Percentiles rank a stretch among this genome's conserved stretches.
Conservation (phyloP, 2,888 invertebrate species). For the Zaprionus bogoriensis region DNA sequence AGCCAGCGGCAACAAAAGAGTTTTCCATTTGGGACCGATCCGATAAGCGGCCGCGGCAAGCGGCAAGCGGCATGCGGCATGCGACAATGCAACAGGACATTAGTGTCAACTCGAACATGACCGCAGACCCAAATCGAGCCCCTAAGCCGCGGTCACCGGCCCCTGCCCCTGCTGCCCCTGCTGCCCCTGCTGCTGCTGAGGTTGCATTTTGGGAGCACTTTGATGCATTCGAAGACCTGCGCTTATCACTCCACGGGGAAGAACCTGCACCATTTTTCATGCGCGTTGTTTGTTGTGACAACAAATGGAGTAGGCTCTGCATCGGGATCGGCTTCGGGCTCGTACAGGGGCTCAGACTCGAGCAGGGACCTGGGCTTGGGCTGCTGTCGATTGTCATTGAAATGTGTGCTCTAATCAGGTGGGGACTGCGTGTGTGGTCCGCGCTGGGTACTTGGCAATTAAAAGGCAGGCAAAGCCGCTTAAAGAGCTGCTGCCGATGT, state of each 20-base stretch:
- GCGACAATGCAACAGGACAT: slow-evolving; percentile 72
- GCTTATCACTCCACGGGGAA: slow-evolving; percentile 27
- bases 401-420: slow-evolving; percentile 73
- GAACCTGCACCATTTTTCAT: slow-evolving; percentile 51
- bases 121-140: slow-evolving; percentile 39
- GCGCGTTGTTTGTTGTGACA: slow-evolving; percentile 45
- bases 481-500: slow-evolving; percentile 40
- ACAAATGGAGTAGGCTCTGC: slow-evolving; percentile 49
- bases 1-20: slow-evolving; percentile 29
- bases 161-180: background rate
- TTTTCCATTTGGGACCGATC: slow-evolving; percentile 28
- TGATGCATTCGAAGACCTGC: slow-evolving; percentile 25
- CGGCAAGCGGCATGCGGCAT: slow-evolving; percentile 43
- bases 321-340: too few relatives aligned
- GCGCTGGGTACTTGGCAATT: slow-evolving; percentile 69
- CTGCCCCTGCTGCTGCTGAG: slow-evolving; percentile 18
- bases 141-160: slow-evolving; percentile 1
- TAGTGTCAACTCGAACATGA: slow-evolving; percentile 75
- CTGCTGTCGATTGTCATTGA: slow-evolving; percentile 66
- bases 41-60: slow-evolving; percentile 56
- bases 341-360: too few relatives aligned
- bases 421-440: slow-evolving; percentile 61
- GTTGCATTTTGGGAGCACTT: slow-evolving; percentile 65
- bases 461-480: slow-evolving; percentile 66
- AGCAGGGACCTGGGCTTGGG: slow-evolving; percentile 2